phyloP scores from a whole-genome alignment of 2,888 invertebrate species.

The Bombylius major region DNA sequence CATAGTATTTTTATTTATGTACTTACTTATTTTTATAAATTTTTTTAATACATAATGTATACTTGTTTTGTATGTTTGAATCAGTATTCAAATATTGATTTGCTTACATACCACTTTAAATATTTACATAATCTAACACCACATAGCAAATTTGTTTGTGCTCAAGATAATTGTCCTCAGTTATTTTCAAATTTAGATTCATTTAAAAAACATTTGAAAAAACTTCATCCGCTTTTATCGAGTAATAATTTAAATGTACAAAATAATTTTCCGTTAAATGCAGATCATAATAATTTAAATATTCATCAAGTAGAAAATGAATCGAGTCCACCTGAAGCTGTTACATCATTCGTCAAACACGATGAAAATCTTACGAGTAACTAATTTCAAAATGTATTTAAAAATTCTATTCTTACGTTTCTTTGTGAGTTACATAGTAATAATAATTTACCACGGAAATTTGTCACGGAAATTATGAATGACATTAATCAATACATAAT shows the following conservation, averaged over 20 bases:
- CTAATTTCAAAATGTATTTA: neutral
- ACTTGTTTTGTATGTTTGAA: neutral
- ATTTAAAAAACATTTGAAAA: neutral
- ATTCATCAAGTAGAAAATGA: no score
- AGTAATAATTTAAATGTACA: no score
- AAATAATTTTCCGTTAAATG: no score
- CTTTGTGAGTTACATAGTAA: neutral
- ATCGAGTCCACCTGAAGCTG: no score
- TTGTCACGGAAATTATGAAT: neutral
- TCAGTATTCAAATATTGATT: neutral
- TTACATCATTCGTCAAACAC: no score
- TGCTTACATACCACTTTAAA: neutral
- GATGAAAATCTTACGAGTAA: neutral
- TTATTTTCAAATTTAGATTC: neutral
- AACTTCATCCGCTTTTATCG: neutral
- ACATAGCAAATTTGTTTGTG: neutral
- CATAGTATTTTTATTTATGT: no score
- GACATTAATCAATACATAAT: neutral
- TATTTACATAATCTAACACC: neutral
- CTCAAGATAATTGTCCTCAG: neutral
- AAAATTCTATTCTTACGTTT: neutral
- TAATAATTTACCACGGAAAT: neutral
- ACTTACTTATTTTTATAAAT: neutral
- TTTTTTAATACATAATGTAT: no score
- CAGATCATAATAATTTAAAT: neutral